These are phyloP conservation scores for Odontothrips loti DNA, from an alignment of 2,888 invertebrate genomes.

Conservation along the genomic window DNA sequence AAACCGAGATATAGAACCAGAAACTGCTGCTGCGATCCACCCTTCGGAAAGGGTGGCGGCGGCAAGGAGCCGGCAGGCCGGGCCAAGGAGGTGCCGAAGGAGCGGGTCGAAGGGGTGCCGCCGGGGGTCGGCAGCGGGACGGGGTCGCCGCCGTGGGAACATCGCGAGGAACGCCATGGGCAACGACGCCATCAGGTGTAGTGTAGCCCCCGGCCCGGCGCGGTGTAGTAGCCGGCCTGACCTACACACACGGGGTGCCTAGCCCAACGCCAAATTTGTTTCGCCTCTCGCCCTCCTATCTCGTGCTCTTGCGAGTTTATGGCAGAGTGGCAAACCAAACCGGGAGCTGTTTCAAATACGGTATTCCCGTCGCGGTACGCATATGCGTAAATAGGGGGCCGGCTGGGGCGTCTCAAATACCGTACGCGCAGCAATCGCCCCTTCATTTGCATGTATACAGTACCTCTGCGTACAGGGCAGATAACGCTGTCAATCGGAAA, in stretches of 20 bases:
- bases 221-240: not conserved
- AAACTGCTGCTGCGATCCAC: not conserved
- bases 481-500: too few species aligned
- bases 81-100: not conserved
- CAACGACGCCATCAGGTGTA: not conserved
- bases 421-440: too few species aligned
- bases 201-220: not conserved
- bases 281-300: not conserved
- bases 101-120: not conserved
- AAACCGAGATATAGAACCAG: not conserved
- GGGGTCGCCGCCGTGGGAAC: conserved; percentile 20
- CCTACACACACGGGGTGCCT: not conserved
- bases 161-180: not conserved
- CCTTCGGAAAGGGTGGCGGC: not conserved
- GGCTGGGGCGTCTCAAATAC: too few species aligned
- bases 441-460: too few species aligned
- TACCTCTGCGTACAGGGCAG: too few species aligned
- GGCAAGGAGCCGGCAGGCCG: not conserved
- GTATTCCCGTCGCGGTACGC: too few species aligned
- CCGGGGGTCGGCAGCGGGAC: not conserved
- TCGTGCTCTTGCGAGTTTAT: too few species aligned
- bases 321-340: too few species aligned
- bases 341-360: too few species aligned
- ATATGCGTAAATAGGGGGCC: too few species aligned
- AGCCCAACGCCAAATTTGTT: not conserved